These are phyloP conservation scores for Abscondita cerata DNA, from an alignment of 2,888 invertebrate genomes.

Conservation along the genomic window DNA sequence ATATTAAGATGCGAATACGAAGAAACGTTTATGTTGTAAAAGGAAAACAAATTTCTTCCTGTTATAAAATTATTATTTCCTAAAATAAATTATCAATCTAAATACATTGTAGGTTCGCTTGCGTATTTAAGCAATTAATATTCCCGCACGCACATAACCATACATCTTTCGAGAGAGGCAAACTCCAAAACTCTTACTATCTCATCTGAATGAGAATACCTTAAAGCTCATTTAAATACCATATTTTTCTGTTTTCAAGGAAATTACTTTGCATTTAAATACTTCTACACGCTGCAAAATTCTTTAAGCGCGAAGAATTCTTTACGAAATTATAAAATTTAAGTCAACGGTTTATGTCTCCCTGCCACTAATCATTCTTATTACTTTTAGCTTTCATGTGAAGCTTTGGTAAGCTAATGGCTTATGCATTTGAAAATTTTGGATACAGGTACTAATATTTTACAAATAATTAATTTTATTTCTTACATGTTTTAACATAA, in stretches of 20 bases:
- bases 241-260: constrained; percentile 25
- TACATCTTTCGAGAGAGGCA: constrained; percentile 32
- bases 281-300: constrained; percentile 18
- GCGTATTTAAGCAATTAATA: constrained; percentile 31
- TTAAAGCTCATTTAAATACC: constrained; percentile 34
- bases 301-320: background rate
- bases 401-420: too few relatives aligned
- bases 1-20: too few relatives aligned
- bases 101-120: background rate
- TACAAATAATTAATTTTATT: too few relatives aligned
- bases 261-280: constrained; percentile 28
- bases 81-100: constrained; percentile 15
- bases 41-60: too few relatives aligned
- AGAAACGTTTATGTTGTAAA: too few relatives aligned
- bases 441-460: too few relatives aligned
- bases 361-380: background rate
- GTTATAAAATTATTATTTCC: too few relatives aligned
- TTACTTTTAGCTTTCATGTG: too few relatives aligned
- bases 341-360: background rate
- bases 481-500: too few relatives aligned
- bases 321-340: constrained; percentile 1
- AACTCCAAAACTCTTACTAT: constrained; percentile 27
- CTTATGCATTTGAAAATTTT: too few relatives aligned
- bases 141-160: constrained; percentile 35
- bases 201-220: constrained; percentile 27